Evolutionary conservation across 2,113 vertebrate species (phyloP), one percentile per base, ranked within the genome.

Genomic region (Pogona vitticeps): DNA sequence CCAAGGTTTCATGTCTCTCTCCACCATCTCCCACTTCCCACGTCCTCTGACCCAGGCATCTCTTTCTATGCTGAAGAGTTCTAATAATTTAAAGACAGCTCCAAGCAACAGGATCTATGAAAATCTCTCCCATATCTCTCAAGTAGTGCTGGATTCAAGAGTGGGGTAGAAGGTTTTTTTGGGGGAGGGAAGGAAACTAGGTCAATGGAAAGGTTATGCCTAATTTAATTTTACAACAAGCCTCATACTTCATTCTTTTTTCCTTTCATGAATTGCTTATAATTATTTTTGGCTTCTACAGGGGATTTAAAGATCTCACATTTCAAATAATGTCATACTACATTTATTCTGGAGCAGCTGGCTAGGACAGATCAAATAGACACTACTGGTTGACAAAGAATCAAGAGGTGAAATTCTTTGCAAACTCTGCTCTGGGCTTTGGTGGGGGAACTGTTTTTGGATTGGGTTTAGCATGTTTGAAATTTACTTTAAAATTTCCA

Each of bases 71-170:
- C n/a, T 28, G 52, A 72, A 59, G 81, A 58, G 36, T 18, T 33
- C 26, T 26, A 79, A 28, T 42, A 36, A 42, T 75, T 83, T 42
- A 38, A 63, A 84, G 46, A 86, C 76, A 79, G 33, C 46, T 85
- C 63, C 61, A 56, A 23, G 76, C 65, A 78, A 56, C 17, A 68
- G 46, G 46, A 70, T 38, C 75, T 70, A n/a, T 56, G 63, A 71
- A 83, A 86, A 85, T 28, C 14, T 70, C 28, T 65, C 26, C 65
- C 63, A 15, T 78, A 84, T 71, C 23, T 8, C 28, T 58, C 46
- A 58, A 26, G 33, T 33, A 65, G 12, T 36, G 5, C 20, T 85
- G 65, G 42, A 70, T 70, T 33, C 15, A 28, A 28, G 52, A 78
- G 61, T 77, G 76, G 42, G 61, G 58, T 85, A 46, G 63, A 28